Conservation (phyloP, 2,888 invertebrate genomes). For the Iselma pallidipennis region DNA sequence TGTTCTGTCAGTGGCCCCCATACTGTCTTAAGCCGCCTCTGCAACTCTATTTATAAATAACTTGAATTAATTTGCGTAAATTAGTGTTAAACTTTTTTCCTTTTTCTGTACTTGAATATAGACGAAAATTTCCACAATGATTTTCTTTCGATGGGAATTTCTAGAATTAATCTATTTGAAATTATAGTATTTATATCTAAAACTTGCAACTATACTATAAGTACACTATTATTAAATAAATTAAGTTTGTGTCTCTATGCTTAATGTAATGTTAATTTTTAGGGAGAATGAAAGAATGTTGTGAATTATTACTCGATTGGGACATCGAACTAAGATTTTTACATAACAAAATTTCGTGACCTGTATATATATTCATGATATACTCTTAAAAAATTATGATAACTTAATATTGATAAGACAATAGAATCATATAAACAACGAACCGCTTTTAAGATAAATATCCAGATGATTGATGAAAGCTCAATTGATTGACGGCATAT, state of each 20-base stretch:
- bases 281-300: conserved; percentile 7
- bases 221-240: conserved; percentile 27
- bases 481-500: background rate
- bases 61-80: conserved; percentile 19
- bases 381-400: background rate
- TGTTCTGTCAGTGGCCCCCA: too few relatives aligned
- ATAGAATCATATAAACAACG: background rate
- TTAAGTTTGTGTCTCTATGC: conserved; percentile 27
- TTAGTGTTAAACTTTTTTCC: conserved; percentile 2
- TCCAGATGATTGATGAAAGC: background rate
- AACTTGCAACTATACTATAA: conserved; percentile 16
- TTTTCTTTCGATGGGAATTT: conserved; percentile 13
- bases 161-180: conserved; percentile 18
- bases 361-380: background rate
- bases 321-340: background rate
- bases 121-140: conserved; percentile 5
- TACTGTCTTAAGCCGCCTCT: too few relatives aligned
- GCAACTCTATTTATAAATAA: background rate
- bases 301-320: conserved; percentile 3
- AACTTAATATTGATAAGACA: background rate
- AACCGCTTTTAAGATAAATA: background rate
- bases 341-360: background rate
- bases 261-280: conserved; percentile 21
- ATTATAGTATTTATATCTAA: conserved; percentile 21
- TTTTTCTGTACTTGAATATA: conserved; percentile 2